Base-by-base conservation (phyloP, 53 echinoderm and acorn worm genomes). In the Henricia sp. region DNA sequence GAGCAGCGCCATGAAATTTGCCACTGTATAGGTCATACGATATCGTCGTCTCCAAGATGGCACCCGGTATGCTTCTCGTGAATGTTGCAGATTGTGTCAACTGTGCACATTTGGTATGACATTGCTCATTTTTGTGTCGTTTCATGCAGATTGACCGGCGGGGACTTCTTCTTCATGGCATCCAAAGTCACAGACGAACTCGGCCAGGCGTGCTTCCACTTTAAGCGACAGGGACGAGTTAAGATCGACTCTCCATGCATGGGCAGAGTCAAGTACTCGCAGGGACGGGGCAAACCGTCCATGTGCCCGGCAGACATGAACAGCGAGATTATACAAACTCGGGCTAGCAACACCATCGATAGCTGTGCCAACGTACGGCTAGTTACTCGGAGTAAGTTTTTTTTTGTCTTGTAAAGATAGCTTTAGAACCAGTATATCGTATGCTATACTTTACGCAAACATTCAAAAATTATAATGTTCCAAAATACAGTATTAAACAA, bases 131-230 rank as follows among this genome's bases (percentile, higher is more conserved):
- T 46, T 46, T 46, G 48, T 46, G 48, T 46, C 48, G 48, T 66
- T 28, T 67, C 32, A 36, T 68, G n/a, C 72, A 99, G 99, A 80
- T 69, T 99, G 6, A 84, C 67, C n/a, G 99, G 99, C n/a, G 48
- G 60, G 1, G 89, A 95, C 43, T 99, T 94, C 62, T 65, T 83
- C 24, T 99, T 83, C 52, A 54, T 84, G 1, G 48, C 94, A 2
- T 76, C 88, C 20, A 88, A 86, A 35, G 52, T 87, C 23, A 95
- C 99, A 2, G 63, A 90, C 66, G 89, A 69, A 14, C 35, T 70
- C 28, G 99, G 99, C 1, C 38, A 66, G 48, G 86, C 94, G 2
- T 99, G 99, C 54, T 89, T 91, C 70, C 90, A 99, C 51, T 99
- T 90, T 71, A 92, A 95, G 83, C 86, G 83, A 23, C 73, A 75